Percentiles rank a stretch among this genome's conserved stretches.
Conservation (phyloP, 2,888 invertebrate genomes). For the Chironomus tentans region DNA sequence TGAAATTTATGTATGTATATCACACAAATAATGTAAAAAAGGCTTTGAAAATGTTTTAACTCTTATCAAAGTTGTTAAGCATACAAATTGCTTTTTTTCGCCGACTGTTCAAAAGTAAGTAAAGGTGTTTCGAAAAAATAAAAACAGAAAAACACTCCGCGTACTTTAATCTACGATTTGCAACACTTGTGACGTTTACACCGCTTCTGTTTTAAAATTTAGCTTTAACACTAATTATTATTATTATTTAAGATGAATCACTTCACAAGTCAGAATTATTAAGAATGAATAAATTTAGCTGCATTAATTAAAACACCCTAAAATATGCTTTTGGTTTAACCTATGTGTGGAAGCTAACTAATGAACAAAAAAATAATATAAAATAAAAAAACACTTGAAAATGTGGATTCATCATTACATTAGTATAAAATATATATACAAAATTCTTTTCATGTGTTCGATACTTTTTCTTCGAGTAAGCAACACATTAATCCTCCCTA, state of each 20-base stretch:
- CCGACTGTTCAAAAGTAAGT: no score
- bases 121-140: no score
- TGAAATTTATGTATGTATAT: background rate
- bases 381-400: conserved; percentile 11
- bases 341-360: background rate
- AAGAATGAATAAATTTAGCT: background rate
- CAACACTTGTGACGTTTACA: no score
- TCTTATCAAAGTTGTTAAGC: background rate
- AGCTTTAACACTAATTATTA: no score
- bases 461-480: background rate
- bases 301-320: background rate
- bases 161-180: no score
- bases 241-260: no score
- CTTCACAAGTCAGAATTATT: no score
- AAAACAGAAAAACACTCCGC: no score
- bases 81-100: no score
- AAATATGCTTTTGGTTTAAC: conserved; percentile 1
- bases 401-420: conserved; percentile 1
- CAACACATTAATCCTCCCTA: background rate
- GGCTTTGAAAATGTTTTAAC: background rate
- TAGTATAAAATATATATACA: background rate
- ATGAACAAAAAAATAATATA: background rate
- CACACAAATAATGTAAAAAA: background rate
- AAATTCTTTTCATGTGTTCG: background rate
- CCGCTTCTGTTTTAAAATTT: no score